A percentile compares a stretch with the other conserved stretches of the same genome.
Conservation (phyloP, 2,113 vertebrate genomes). For the Xenopus borealis region DNA sequence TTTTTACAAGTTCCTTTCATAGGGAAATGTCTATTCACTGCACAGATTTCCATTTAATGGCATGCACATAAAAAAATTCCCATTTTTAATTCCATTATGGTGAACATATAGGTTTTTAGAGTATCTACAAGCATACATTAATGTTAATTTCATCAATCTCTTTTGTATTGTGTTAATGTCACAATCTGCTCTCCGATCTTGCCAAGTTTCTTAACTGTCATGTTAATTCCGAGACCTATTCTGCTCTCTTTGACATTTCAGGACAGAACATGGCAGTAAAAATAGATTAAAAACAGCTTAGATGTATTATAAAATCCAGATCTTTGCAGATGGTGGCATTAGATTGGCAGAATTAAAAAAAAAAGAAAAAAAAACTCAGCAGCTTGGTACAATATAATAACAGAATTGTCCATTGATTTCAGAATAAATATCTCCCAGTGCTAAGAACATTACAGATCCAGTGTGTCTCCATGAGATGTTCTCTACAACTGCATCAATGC, state of each 20-base stretch:
- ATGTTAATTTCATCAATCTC: constrained; percentile 72
- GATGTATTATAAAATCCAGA: constrained; percentile 79
- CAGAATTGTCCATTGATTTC: constrained; percentile 65
- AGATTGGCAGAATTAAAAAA: constrained; percentile 66
- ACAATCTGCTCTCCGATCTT: constrained; percentile 76
- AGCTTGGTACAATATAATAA: constrained; percentile 63
- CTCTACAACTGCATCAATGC: constrained; percentile 2
- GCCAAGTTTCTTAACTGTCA: constrained; percentile 82
- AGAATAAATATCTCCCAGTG: constrained; percentile 72
- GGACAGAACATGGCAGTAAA: constrained; percentile 82
- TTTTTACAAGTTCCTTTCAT: constrained; percentile 72
- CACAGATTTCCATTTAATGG: constrained; percentile 70
- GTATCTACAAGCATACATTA: constrained; percentile 73
- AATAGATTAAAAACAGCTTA: constrained; percentile 84
- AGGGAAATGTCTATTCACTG: constrained; percentile 76
- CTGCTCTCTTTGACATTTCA: constrained; percentile 78
- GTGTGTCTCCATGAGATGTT: constrained; percentile 42
- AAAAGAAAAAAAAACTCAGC: constrained; percentile 59
- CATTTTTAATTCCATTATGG: constrained; percentile 69
- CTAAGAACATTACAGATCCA: constrained; percentile 22
- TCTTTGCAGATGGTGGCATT: constrained; percentile 79
- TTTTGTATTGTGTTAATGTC: constrained; percentile 80
- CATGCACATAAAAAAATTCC: constrained; percentile 63
- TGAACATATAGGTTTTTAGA: constrained; percentile 77
- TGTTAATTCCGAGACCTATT: constrained; percentile 79